Base-by-base conservation (phyloP, 2,888 invertebrate species). In the Meiosimyza decipiens region DNA sequence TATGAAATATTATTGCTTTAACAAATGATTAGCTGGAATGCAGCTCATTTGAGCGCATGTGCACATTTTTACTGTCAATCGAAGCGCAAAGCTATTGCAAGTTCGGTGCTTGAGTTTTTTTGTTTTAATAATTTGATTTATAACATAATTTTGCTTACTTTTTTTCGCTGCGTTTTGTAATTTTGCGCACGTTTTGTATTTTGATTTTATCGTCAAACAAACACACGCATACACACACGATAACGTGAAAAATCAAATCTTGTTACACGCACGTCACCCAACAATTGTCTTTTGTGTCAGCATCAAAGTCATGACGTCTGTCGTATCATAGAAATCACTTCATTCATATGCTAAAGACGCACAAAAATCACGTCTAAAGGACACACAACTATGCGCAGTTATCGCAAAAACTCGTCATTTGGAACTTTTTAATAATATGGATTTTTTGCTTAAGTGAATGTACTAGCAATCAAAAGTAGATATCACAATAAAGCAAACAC, bases 241-340 rank as follows among this genome's bases (percentile, higher is more conserved):
- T 40, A 6, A 40, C 9, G 9, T 40, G 40, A 28, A 57, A 57
- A 55, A 55, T 55, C 55, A 55, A 55, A 55, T 57, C 6, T 57
- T 28, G 57, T 15, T 15, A 57, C 22, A 40, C 40, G 40, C 9
- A 40, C 18, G 22, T 57, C 22, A 6, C 57, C 28, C 57, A 28
- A 28, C 15, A 57, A 57, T 28, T 57, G 57, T 57, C 28, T 57
- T 28, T 28, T 28, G 12, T 28, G 28, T 57, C 40, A 40, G 57
- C 57, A 57, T 57, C 57, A 57, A 57, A 57, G 57, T 22, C 28
- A 22, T 57, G 57, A 40, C 40, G 40, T 40, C 40, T 40, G 40
- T 40, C 40, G 40, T 9, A 9, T 40, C 9, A 9, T 40, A 57
- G 18, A 57, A 57, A 57, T 28, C 57, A 57, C 28, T 57, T 57